These are phyloP conservation scores for Palythoa grandis DNA, from an alignment of 92 coral and sea anemone genomes.

Conservation along the genomic window DNA sequence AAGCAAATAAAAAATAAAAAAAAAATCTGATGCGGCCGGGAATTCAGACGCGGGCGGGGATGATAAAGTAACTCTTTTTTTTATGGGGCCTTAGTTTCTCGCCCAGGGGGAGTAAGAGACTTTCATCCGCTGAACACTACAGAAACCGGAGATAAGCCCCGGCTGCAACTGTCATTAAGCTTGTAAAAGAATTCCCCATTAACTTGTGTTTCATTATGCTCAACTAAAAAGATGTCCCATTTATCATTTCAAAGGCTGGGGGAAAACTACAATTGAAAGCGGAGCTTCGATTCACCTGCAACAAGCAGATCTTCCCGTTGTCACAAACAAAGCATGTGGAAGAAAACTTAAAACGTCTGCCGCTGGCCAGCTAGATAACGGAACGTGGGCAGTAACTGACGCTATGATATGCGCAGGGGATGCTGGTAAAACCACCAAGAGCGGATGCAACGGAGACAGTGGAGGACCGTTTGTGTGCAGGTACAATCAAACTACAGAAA, in stretches of 20 bases:
- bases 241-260: conserved; percentile 46
- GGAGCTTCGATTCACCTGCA: conserved; percentile 36
- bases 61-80: too few species aligned
- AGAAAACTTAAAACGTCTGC: conserved; percentile 47
- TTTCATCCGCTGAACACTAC: too few species aligned
- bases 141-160: too few species aligned
- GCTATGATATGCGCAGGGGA: conserved; percentile 64
- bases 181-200: too few species aligned
- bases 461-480: conserved; percentile 65
- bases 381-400: conserved; percentile 55
- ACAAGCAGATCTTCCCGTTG: conserved; percentile 58
- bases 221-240: too few species aligned
- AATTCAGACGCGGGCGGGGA: too few species aligned
- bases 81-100: too few species aligned
- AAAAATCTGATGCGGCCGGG: too few species aligned
- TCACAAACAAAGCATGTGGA: conserved; percentile 54
- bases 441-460: conserved; percentile 62
- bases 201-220: too few species aligned
- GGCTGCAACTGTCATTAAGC: too few species aligned
- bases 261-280: conserved; percentile 44
- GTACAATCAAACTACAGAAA: not conserved
- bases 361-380: conserved; percentile 48
- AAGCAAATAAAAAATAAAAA: too few species aligned
- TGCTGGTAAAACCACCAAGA: conserved; percentile 49
- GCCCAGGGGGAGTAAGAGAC: too few species aligned